Evolutionary conservation across 2,797 vertebrate species (phyloP).

Genomic region (Muscicapa comitata): DNA sequence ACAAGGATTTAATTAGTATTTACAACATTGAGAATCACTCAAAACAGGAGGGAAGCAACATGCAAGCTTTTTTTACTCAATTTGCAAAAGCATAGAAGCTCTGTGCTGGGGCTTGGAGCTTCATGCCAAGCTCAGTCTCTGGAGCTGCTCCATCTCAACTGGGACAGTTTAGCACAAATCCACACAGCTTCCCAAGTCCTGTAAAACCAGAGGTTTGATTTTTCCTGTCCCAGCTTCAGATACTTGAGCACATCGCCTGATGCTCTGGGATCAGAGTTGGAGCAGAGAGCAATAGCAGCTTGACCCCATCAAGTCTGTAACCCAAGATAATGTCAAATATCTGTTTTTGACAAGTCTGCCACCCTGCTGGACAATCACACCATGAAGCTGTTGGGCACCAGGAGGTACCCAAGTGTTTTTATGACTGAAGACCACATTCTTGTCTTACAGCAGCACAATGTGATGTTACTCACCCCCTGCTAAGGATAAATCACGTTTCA

Average conservation of each 20-base stretch:
- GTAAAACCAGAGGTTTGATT: background rate
- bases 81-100: background rate
- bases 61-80: accelerated
- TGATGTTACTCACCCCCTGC: background rate
- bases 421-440: too few relatives aligned
- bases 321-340: background rate
- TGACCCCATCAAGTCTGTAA: background rate
- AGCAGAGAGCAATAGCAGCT: background rate
- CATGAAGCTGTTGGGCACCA: accelerated
- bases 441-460: background rate
- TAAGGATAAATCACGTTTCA: background rate
- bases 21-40: background rate
- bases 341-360: background rate
- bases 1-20: background rate
- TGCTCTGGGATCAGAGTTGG: background rate
- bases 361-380: background rate
- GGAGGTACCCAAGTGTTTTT: background rate
- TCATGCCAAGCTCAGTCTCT: background rate
- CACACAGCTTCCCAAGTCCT: background rate
- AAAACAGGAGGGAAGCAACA: background rate
- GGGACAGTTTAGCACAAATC: background rate
- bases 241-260: background rate
- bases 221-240: background rate
- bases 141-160: background rate
- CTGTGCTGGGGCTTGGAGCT: background rate